phyloP scores from a whole-genome alignment of 2,113 vertebrate species.

The Halcyon senegalensis region DNA sequence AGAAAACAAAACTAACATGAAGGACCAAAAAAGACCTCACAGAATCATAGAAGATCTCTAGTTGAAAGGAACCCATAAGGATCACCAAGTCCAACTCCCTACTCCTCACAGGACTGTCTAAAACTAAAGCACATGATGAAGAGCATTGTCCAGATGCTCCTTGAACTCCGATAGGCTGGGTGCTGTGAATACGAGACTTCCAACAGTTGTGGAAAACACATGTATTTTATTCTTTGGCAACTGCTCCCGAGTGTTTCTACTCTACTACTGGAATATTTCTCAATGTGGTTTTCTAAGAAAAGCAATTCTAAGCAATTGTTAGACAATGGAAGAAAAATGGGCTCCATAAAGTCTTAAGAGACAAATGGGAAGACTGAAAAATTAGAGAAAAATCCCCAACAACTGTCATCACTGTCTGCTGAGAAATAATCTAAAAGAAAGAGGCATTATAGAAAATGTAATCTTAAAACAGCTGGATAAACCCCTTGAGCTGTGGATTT shows the following conservation, averaged over 20 bases:
- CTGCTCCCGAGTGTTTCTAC: not conserved
- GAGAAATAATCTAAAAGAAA: not conserved
- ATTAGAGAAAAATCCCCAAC: not conserved
- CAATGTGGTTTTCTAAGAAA: not conserved
- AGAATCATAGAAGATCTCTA: not conserved
- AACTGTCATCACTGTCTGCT: not conserved
- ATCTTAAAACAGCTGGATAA: not conserved
- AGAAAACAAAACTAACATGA: not conserved
- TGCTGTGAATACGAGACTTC: not conserved
- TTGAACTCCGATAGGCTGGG: not conserved
- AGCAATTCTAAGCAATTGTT: not conserved
- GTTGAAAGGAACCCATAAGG: not conserved
- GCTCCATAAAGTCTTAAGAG: not conserved
- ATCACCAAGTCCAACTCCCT: not conserved
- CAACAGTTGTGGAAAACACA: not conserved
- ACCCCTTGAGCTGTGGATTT: not conserved
- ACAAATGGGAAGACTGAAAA: not conserved
- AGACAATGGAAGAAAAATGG: not conserved
- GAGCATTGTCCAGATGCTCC: not conserved
- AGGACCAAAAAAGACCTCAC: not conserved
- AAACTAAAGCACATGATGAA: not conserved
- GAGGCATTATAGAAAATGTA: not conserved
- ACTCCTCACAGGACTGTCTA: not conserved
- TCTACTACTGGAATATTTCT: not conserved
- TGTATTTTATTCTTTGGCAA: not conserved